Base-by-base conservation (phyloP, 1,140 invertebrate genomes). In the Chymomyza costata region DNA sequence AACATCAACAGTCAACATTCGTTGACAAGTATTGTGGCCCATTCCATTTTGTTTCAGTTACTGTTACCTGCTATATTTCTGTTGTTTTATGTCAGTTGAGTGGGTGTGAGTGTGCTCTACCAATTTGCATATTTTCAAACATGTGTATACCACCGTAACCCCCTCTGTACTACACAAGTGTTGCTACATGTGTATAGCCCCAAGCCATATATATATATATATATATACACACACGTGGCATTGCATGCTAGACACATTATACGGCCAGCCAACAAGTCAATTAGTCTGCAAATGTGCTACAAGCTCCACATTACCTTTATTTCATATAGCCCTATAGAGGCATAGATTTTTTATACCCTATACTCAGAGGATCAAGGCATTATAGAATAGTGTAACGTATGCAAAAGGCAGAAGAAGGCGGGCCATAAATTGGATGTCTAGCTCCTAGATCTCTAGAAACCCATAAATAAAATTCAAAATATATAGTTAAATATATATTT, bases 111-210 rank as follows among this genome's bases (percentile, higher is more conserved):
- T 45, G 11, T 53, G 15, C 39, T 44, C 38, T 19, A 13, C 32
- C 60, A 49, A 70, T 70, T 76, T 65, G 65, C 61, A 70, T 74
- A 69, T 51, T 61, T 39, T 54, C 18, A 39, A 39, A 54, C 14
- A 41, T 30, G 25, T 28, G n/a, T n/a, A n/a, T n/a, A n/a, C n/a
- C n/a, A n/a, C n/a, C n/a, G n/a, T n/a, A 28, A 43, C 44, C 13
- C 49, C 6, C 51, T 13, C 35, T 30, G 15, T 6, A 21, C n/a
- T 8, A 16, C 28, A 18, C 21, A 37, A 3, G 31, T 16, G n/a
- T 34, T 8, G 30, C 18, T 18, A 57, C 45, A 53, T 43, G 44
- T 54, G 41, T 28, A 28, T 18, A 15, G 55, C 60, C 54, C 18
- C 49, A 55, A 45, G 64, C 32, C 41, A 11, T 39, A 18, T 18